Conservation (phyloP, 1,140 invertebrate species). For the Stegodyphus dumicola region DNA sequence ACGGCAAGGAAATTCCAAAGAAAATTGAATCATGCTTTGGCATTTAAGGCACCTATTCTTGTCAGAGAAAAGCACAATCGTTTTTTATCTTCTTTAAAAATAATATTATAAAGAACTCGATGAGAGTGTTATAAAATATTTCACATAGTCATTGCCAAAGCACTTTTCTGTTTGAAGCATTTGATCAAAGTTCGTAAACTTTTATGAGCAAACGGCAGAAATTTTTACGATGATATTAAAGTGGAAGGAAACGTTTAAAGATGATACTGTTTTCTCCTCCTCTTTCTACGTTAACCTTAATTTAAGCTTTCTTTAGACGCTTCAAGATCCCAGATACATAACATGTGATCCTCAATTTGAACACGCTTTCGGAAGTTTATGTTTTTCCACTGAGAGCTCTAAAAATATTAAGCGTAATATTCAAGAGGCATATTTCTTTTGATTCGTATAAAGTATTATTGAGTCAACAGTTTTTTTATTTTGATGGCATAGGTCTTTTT, state of each 20-base stretch:
- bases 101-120: too few relatives aligned
- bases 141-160: not conserved
- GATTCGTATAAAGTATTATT: not conserved
- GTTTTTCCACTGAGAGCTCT: slow-evolving; percentile 21
- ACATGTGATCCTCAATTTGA: too few relatives aligned
- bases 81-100: too few relatives aligned
- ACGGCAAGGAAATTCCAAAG: too few relatives aligned
- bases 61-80: too few relatives aligned
- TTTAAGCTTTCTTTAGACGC: not conserved
- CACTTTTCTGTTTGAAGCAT: not conserved
- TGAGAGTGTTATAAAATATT: too few relatives aligned
- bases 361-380: not conserved
- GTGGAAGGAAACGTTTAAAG: slow-evolving; percentile 41
- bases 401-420: slow-evolving; percentile 9
- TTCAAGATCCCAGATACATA: not conserved
- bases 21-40: too few relatives aligned
- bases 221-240: slow-evolving; percentile 50
- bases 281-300: slow-evolving; percentile 16
- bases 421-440: not conserved
- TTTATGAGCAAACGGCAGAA: not conserved
- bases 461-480: too few relatives aligned
- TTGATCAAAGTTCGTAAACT: slow-evolving; percentile 44
- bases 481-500: too few relatives aligned
- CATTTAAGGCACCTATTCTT: too few relatives aligned
- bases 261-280: slow-evolving; percentile 10